These are phyloP conservation scores for Atrichornis clamosus DNA, from an alignment of 2,113 vertebrate species.

Conservation along the genomic window DNA sequence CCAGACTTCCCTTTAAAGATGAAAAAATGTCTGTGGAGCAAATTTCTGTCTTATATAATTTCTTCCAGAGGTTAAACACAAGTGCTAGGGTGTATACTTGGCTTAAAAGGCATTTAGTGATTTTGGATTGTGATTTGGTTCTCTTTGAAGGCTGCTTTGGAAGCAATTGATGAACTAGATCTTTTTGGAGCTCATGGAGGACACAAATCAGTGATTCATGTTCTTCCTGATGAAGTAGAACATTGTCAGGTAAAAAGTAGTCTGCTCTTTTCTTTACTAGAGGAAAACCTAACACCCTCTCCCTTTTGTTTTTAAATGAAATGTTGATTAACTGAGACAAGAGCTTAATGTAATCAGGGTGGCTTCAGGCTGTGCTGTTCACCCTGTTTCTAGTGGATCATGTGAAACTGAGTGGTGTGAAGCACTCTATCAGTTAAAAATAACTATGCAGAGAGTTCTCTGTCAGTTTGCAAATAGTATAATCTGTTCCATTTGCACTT, in stretches of 20 bases:
- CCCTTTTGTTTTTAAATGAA: neutral
- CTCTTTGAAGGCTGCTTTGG: slow-evolving; percentile 87
- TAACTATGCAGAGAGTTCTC: neutral
- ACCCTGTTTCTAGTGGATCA: neutral
- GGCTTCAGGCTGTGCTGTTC: neutral
- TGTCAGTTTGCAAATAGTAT: neutral
- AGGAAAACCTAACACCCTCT: neutral
- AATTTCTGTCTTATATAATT: neutral
- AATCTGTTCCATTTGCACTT: neutral
- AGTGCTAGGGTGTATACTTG: neutral
- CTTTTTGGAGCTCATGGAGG: slow-evolving; percentile 95
- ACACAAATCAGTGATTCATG: slow-evolving; percentile 94
- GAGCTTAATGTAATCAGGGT: fast-evolving
- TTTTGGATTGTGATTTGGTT: neutral
- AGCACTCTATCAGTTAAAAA: neutral
- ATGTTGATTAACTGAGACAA: neutral
- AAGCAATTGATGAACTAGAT: slow-evolving; percentile 97
- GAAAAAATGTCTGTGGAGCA: neutral
- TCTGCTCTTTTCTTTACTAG: neutral
- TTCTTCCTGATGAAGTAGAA: slow-evolving; percentile 95
- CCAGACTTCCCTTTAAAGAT: neutral
- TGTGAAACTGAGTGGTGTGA: neutral
- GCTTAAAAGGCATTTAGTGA: neutral
- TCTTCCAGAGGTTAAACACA: neutral
- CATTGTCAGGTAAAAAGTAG: slow-evolving; percentile 89